phyloP scores from a whole-genome alignment of 2,888 invertebrate genomes.

The Caenorhabditis doughertyi region DNA sequence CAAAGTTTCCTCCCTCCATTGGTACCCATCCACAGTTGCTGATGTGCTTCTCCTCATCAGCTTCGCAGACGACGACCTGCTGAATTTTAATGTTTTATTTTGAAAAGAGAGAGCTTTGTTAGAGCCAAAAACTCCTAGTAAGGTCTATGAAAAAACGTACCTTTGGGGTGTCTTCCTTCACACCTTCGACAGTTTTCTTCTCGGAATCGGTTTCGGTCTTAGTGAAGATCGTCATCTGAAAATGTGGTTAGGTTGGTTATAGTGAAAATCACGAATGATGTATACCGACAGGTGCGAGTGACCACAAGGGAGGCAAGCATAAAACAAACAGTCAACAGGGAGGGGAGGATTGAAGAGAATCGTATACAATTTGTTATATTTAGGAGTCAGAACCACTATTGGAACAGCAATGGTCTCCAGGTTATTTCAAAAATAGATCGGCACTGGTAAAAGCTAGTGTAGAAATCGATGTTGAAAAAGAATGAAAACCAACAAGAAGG shows the following conservation, averaged over 20 bases:
- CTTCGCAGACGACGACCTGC: constrained; percentile 71
- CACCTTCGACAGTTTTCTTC: constrained; percentile 65
- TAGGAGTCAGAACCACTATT: constrained; percentile 50
- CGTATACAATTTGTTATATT: constrained; percentile 64
- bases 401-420: constrained; percentile 61
- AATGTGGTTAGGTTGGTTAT: not conserved
- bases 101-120: not conserved
- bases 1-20: constrained; percentile 75
- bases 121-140: not conserved
- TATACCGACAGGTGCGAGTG: constrained; percentile 23
- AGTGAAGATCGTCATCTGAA: constrained; percentile 75
- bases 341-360: constrained; percentile 4
- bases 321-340: constrained; percentile 53
- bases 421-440: constrained; percentile 55
- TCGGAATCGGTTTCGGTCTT: constrained; percentile 70
- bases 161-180: constrained; percentile 64
- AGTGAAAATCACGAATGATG: constrained; percentile 17
- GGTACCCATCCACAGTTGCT: constrained; percentile 73
- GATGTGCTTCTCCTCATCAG: constrained; percentile 69
- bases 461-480: not conserved
- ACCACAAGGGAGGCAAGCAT: constrained; percentile 47
- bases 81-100: constrained; percentile 33
- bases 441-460: constrained; percentile 21
- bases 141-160: constrained; percentile 17
- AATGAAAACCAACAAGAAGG: constrained; percentile 3